Evolutionary conservation across 2,797 vertebrate species (phyloP), one percentile per base, ranked within the genome.

Genomic region (Gallinago stenura): DNA sequence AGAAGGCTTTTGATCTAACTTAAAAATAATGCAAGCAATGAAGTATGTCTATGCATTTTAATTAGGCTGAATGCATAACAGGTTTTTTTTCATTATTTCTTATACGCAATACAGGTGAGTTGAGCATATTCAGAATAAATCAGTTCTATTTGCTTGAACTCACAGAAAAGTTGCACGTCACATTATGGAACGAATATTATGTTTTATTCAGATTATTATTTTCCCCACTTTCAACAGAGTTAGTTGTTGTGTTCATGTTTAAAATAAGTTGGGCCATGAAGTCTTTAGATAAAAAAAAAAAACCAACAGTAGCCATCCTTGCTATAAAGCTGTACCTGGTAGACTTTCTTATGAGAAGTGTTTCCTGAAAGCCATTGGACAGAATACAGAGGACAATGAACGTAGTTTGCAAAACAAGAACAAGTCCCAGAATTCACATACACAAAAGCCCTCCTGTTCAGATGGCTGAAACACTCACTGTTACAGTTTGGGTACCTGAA

Each of bases 1-100:
- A 64, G 75, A 68, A 60, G 56, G 16, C 14, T 90, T 96, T 92
- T 89, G 72, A 91, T 89, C 72, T 78, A 92, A 83, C 57, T 81
- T 91, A 24, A 86, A 94, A 92, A 68, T 24, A 86, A 82, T 48
- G 9, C 19, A 86, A 87, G 56, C 58, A 70, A 43, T 45, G 72
- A 86, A 81, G 15, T 18, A 12, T 72, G 39, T 21, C 60, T 89
- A 15, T 78, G 79, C 61, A 70, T 83, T 93, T 83, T 87, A 89
- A 96, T 54, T 20, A 75, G n/a, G 45, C 25, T 72, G 43, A 89
- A 81, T 62, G 22, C 25, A 62, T 72, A 86, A 79, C 7, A 62
- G 37, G 0, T 4, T 41, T 85, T 88, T 79, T 39, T 12, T 48
- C 22, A 57, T 78, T 86, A 94, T 81, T 92, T 93, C 57, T 81